Evolutionary conservation across 2,113 vertebrate genomes (phyloP).

Genomic region (Labeo catla): DNA sequence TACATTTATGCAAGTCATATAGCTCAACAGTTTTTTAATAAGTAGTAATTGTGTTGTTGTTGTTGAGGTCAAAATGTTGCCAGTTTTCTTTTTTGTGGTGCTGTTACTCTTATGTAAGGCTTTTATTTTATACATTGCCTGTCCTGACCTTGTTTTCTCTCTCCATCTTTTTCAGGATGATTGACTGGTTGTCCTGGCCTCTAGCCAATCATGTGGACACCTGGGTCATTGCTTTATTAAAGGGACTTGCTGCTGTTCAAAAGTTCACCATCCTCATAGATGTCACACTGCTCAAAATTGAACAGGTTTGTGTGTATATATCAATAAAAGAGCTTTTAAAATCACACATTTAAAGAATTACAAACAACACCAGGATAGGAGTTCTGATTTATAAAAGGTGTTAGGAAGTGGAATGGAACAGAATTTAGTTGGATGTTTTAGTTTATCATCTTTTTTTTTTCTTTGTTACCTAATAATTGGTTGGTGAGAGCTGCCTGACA

Average conservation of each 20-base stretch:
- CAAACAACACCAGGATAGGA: not conserved
- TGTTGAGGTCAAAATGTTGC: slow-evolving; percentile 35
- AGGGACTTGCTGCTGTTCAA: slow-evolving; percentile 95
- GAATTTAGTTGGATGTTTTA: not conserved
- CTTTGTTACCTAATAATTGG: not conserved
- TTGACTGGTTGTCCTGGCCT: slow-evolving; percentile 98
- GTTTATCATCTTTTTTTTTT: not conserved
- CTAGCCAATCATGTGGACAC: slow-evolving; percentile 95
- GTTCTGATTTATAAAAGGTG: not conserved
- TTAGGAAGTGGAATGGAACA: not conserved
- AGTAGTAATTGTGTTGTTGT: not conserved
- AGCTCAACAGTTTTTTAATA: not conserved
- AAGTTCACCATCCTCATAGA: slow-evolving; percentile 99
- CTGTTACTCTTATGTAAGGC: not conserved
- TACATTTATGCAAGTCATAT: not conserved
- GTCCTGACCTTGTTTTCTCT: not conserved
- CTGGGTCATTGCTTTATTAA: slow-evolving; percentile 94
- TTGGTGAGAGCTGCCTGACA: not conserved
- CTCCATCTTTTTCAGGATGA: slow-evolving; percentile 82
- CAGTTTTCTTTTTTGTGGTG: not conserved
- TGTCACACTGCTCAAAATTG: slow-evolving; percentile 96
- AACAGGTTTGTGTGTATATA: slow-evolving; percentile 83
- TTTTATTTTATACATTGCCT: slow-evolving; percentile 9
- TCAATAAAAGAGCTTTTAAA: not conserved
- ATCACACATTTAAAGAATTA: not conserved